phyloP scores from a whole-genome alignment of 2,888 invertebrate species.

The Meteorus cinctellus region DNA sequence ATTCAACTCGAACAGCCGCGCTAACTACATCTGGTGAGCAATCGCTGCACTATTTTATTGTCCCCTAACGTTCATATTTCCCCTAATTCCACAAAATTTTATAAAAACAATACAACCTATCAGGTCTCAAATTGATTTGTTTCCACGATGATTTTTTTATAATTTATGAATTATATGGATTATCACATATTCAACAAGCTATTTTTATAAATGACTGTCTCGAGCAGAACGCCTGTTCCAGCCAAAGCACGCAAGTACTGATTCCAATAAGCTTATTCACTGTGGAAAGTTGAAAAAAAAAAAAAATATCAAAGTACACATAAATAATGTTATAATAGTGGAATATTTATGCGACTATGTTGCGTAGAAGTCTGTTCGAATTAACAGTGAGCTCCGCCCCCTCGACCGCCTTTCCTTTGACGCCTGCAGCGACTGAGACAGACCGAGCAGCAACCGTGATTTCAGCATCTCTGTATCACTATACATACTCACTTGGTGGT shows the following conservation, averaged over 20 bases:
- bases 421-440: conserved; percentile 35
- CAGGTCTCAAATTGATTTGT: neutral
- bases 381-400: conserved; percentile 68
- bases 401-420: conserved; percentile 64
- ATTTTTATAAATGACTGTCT: neutral
- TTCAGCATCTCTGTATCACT: conserved; percentile 32
- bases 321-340: neutral
- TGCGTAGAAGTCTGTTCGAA: conserved; percentile 43
- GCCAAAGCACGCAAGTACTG: no score
- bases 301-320: neutral
- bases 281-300: neutral
- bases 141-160: neutral
- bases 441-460: neutral
- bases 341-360: conserved; percentile 23
- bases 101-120: conserved; percentile 12
- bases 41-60: conserved; percentile 59
- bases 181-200: neutral
- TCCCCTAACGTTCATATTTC: conserved; percentile 34
- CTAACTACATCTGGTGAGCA: conserved; percentile 70
- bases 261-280: no score
- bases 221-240: no score
- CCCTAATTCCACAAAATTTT: neutral
- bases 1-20: conserved; percentile 68
- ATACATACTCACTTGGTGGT: conserved; percentile 27
- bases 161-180: neutral